These are phyloP conservation scores for Pseudoatta argentina DNA, from an alignment of 1,140 invertebrate species.

Conservation along the genomic window DNA sequence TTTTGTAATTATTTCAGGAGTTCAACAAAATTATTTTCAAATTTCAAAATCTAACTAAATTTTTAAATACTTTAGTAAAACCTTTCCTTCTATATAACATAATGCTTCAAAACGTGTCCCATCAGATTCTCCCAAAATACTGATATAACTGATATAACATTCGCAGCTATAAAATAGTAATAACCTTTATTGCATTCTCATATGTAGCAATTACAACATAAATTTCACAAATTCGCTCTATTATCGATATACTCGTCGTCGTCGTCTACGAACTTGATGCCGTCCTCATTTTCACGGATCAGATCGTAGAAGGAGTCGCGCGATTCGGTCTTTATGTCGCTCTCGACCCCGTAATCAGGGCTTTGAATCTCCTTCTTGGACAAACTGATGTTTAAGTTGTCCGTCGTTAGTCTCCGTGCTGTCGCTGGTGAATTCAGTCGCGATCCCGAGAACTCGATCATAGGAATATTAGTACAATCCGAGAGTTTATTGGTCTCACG, in stretches of 20 bases:
- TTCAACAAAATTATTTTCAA: no score
- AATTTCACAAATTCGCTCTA: constrained; percentile 76
- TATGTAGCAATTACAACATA: constrained; percentile 23
- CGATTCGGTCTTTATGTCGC: constrained; percentile 78
- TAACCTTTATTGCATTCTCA: constrained; percentile 40
- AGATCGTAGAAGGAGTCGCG: constrained; percentile 83
- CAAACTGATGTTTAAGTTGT: constrained; percentile 60
- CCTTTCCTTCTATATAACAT: background rate
- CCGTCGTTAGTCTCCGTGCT: constrained; percentile 74
- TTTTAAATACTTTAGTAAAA: no score
- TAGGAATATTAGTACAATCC: constrained; percentile 75
- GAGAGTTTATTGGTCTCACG: constrained; percentile 65
- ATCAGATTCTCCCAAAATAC: background rate
- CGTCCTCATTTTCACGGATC: constrained; percentile 82
- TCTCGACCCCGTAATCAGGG: constrained; percentile 79
- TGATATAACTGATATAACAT: constrained; percentile 12
- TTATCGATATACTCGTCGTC: constrained; percentile 85
- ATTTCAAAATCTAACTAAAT: no score
- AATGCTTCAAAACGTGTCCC: background rate
- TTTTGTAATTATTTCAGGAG: no score
- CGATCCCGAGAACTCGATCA: constrained; percentile 79
- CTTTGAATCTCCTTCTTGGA: constrained; percentile 80
- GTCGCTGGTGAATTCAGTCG: constrained; percentile 78
- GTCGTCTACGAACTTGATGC: constrained; percentile 86
- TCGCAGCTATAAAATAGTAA: constrained; percentile 26